These are phyloP conservation scores for Aplidium turbinatum DNA, from an alignment of 23 tunicate species.

Conservation along the genomic window DNA sequence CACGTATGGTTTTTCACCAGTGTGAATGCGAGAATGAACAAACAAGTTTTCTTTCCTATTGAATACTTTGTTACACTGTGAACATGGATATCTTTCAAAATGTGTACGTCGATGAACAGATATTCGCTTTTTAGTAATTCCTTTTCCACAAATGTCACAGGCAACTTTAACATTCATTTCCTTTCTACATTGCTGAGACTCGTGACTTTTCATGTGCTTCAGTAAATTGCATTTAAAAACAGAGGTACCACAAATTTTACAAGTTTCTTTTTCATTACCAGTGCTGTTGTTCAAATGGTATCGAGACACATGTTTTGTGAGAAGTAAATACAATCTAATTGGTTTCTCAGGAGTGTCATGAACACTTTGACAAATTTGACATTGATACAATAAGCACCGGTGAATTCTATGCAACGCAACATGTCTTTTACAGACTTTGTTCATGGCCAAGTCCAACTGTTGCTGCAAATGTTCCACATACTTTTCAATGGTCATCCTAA, in stretches of 20 bases:
- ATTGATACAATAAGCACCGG: conserved; percentile 31
- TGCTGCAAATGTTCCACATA: conserved; percentile 48
- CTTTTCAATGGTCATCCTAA: conserved; percentile 1
- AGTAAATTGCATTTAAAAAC: conserved; percentile 36
- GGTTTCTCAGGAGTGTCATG: conserved; percentile 19
- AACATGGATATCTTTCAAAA: conserved; percentile 44
- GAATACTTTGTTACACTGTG: conserved; percentile 48
- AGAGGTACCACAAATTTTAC: conserved; percentile 27
- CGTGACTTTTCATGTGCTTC: conserved; percentile 29
- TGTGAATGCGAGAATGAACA: conserved; percentile 61
- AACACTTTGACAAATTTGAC: conserved; percentile 23
- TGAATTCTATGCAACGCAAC: conserved; percentile 1
- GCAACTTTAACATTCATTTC: conserved; percentile 5
- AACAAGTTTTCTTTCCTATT: conserved; percentile 45
- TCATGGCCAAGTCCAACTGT: conserved; percentile 12
- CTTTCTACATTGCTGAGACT: background rate
- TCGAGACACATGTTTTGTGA: conserved; percentile 32
- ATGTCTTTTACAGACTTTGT: background rate
- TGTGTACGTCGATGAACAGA: conserved; percentile 44
- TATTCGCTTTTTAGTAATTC: conserved; percentile 24
- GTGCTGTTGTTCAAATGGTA: conserved; percentile 35
- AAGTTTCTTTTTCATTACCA: conserved; percentile 32
- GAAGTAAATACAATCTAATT: conserved; percentile 24
- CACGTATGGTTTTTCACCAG: conserved; percentile 62
- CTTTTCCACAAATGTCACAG: conserved; percentile 58